These are phyloP conservation scores for Peromyscus melanophrys DNA, from an alignment of 2,797 vertebrate genomes.

Conservation along the genomic window DNA sequence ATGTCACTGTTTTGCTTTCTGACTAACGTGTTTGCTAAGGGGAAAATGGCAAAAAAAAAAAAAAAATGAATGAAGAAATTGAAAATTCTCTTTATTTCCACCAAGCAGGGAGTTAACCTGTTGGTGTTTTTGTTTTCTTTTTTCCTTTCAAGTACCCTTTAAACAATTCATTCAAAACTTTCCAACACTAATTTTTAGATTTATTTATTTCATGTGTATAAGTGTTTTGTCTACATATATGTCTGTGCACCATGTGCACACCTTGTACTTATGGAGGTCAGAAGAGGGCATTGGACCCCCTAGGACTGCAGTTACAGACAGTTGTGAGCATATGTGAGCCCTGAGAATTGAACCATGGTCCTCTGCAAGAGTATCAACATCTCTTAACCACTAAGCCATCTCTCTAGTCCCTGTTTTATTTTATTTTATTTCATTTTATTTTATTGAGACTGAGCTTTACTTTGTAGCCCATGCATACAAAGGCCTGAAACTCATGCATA, in stretches of 20 bases:
- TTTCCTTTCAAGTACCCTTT: not conserved
- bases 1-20: not conserved
- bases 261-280: too few species aligned
- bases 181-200: not conserved
- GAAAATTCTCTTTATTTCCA: not conserved
- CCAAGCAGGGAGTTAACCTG: not conserved
- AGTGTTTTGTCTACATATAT: not conserved
- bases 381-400: not conserved
- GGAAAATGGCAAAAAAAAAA: not conserved
- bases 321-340: not conserved
- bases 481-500: not conserved
- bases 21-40: not conserved
- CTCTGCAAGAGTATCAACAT: not conserved
- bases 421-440: not conserved
- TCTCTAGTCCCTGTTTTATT: not conserved
- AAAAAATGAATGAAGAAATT: not conserved
- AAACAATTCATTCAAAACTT: not conserved
- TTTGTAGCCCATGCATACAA: not conserved
- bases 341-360: too few species aligned
- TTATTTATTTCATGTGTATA: not conserved
- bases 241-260: not conserved
- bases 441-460: not conserved
- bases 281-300: not conserved
- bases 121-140: not conserved
- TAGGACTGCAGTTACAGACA: not conserved